Percentiles rank a stretch among this genome's conserved stretches.
phyloP scores from a whole-genome alignment of 1,140 invertebrate species.

The Heliothis subflexa region DNA sequence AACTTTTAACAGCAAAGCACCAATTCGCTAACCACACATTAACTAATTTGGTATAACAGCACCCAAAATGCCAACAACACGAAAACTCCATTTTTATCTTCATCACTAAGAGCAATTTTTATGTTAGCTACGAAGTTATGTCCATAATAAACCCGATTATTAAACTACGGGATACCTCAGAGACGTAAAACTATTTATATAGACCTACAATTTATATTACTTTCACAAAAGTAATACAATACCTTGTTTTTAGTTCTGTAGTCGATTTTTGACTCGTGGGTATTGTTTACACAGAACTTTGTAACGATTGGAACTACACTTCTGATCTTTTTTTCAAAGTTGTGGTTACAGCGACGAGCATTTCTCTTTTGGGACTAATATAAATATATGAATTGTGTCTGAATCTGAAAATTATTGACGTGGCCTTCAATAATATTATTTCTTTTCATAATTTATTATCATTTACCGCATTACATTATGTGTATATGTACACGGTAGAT shows the following conservation, averaged over 20 bases:
- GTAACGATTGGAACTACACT: not conserved
- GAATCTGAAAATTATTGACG: too few relatives aligned
- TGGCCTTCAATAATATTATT: too few relatives aligned
- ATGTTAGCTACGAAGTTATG: conserved; percentile 27
- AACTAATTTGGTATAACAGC: conserved; percentile 1
- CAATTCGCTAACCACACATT: not conserved
- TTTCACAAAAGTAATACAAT: conserved; percentile 2
- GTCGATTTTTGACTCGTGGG: not conserved
- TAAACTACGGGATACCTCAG: conserved; percentile 36
- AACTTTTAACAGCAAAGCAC: not conserved
- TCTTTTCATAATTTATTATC: too few relatives aligned
- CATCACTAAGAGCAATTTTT: conserved; percentile 43
- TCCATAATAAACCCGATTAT: conserved; percentile 43
- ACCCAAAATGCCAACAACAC: conserved; percentile 5
- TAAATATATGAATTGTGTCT: too few relatives aligned
- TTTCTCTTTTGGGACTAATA: too few relatives aligned
- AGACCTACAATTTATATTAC: conserved; percentile 2
- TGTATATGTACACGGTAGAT: too few relatives aligned
- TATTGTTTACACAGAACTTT: not conserved
- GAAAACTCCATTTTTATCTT: conserved; percentile 13
- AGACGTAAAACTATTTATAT: conserved; percentile 17
- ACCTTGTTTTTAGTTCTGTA: not conserved
- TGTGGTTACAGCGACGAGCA: too few relatives aligned
- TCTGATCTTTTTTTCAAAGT: too few relatives aligned
- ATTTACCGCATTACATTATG: too few relatives aligned